Evolutionary conservation across 2,113 vertebrate species (phyloP).

Genomic region (Pterocles burchelli): DNA sequence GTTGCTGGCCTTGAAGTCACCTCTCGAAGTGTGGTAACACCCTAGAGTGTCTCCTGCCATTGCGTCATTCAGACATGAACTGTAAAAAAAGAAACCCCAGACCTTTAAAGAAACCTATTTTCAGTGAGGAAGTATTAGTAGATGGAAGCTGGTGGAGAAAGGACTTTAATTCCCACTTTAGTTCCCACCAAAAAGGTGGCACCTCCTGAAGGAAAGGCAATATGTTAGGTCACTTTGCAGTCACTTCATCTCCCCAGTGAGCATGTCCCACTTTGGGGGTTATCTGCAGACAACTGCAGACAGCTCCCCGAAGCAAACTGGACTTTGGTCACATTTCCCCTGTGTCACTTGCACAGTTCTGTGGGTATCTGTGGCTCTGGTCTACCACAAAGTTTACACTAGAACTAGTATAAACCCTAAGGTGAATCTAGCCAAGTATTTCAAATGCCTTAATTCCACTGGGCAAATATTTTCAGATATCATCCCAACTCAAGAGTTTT

Average conservation of each 20-base stretch:
- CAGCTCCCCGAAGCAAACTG: not conserved
- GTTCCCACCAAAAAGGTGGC: not conserved
- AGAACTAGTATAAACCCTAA: not conserved
- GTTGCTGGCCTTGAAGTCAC: conserved; percentile 61
- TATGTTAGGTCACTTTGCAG: not conserved
- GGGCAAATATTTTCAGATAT: conserved; percentile 36
- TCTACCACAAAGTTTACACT: not conserved
- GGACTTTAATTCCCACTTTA: not conserved
- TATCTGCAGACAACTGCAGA: not conserved
- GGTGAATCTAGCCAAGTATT: conserved; percentile 1
- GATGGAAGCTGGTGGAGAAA: not conserved
- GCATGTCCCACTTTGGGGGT: not conserved
- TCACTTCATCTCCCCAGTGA: not conserved
- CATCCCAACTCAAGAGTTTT: conserved; percentile 9
- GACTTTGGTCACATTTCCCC: not conserved
- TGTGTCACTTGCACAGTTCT: not conserved
- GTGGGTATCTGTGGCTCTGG: not conserved
- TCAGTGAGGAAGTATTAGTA: not conserved
- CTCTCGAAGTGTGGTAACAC: conserved; percentile 48
- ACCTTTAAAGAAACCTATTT: conserved; percentile 6
- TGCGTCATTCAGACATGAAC: conserved; percentile 27
- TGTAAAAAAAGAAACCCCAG: conserved; percentile 11
- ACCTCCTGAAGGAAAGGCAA: not conserved
- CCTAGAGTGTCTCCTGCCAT: conserved; percentile 54
- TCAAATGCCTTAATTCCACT: not conserved